Percentiles rank a stretch among this genome's conserved stretches.
Conservation (phyloP, 2,113 vertebrate genomes). For the Macaca mulatta region DNA sequence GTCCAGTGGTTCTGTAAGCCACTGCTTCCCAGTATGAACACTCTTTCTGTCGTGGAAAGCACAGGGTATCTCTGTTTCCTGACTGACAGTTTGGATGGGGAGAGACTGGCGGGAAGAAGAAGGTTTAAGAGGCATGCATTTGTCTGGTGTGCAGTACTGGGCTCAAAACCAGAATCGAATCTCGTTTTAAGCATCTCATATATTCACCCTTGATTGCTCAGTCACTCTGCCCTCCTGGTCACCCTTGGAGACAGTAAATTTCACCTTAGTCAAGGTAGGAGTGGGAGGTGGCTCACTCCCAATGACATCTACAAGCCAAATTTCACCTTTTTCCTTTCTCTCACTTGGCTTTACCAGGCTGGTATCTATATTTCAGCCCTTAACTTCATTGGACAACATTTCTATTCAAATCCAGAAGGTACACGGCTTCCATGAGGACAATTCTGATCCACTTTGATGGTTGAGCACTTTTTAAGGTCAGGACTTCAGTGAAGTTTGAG, state of each 20-base stretch:
- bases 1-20: not conserved
- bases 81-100: not conserved
- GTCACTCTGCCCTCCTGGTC: not conserved
- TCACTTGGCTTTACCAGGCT: not conserved
- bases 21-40: not conserved
- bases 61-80: not conserved
- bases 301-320: not conserved
- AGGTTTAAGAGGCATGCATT: not conserved
- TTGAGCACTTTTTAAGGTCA: not conserved
- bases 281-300: not conserved
- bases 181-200: not conserved
- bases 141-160: no score
- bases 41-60: not conserved
- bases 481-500: not conserved
- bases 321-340: not conserved
- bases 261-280: not conserved
- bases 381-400: not conserved
- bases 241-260: no score
- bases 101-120: not conserved
- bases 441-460: not conserved
- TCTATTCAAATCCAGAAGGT: not conserved
- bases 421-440: not conserved
- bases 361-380: not conserved
- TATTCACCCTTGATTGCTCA: not conserved
- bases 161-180: not conserved